Base-by-base conservation (phyloP, 2,797 vertebrate species). In the Ptychadena robeensis region DNA sequence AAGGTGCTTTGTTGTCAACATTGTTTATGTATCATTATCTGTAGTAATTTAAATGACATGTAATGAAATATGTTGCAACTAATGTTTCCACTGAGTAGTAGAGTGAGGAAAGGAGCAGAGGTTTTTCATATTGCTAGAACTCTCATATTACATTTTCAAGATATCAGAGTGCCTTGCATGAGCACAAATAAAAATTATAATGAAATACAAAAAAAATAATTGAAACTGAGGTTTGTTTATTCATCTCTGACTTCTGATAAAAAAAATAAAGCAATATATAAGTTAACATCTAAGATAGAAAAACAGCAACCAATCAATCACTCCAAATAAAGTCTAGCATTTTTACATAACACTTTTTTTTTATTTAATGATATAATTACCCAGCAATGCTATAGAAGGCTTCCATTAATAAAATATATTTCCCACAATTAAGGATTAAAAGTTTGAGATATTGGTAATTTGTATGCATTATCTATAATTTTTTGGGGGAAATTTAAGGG, bases 21-120 rank as follows among this genome's bases (percentile, higher is more conserved):
- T 31, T 22, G 65, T 34, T 67, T 32, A 67, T 67, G 65, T 67
- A 34, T 67, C 34, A 34, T 67, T 34, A 32, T 67, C 31, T 67
- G 31, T 31, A 67, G 22, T 67, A 22, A 67, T 34, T 35, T 53
- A 5, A n/a, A 53, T 53, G 18, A 53, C 18, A 53, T 53, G 4
- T 18, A 48, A 18, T 48, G 15, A 48, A 48, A 48, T 48, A 48
- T 48, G 14, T 48, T 48, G 44, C 18, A 53, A 53, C 44, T 22
- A 53, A 53, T 40, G 12, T 40, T 38, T 9, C 38, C 38, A 40
- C 38, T 40, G 38, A 12, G 38, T 12, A 40, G 12, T 15, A 40
- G 37, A 38, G 38, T 40, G 38, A 40, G 38, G 15, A 40, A 40
- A 40, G 10, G 2, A 40, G 10, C 38, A 40, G 38, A 53, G 6